phyloP scores from a whole-genome alignment of 1,140 invertebrate genomes.

The Drosophila obscura region DNA sequence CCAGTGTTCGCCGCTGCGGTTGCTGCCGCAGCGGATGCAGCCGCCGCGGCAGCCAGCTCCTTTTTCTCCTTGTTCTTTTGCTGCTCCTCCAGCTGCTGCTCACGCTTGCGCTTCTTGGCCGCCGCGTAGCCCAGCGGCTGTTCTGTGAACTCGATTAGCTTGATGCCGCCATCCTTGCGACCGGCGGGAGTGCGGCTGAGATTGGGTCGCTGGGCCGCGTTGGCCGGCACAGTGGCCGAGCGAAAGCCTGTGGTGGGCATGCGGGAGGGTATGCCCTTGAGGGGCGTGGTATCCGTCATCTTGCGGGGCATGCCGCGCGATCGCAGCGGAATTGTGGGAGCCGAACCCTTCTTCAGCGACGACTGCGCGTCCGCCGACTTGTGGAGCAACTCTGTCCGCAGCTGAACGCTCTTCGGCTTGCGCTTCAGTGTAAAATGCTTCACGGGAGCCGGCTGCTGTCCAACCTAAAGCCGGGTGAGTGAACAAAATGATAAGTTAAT shows the following conservation, averaged over 20 bases:
- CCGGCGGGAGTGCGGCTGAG: slow-evolving; percentile 85
- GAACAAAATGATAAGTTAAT: slow-evolving; percentile 10
- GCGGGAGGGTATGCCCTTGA: slow-evolving; percentile 95
- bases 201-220: slow-evolving; percentile 84
- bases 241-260: slow-evolving; percentile 87
- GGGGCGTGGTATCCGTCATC: slow-evolving; percentile 97
- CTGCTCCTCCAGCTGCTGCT: slow-evolving; percentile 91
- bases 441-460: slow-evolving; percentile 87
- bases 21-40: slow-evolving; percentile 68
- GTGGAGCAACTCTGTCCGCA: slow-evolving; percentile 94
- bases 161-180: slow-evolving; percentile 95
- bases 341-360: slow-evolving; percentile 94
- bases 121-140: slow-evolving; percentile 91
- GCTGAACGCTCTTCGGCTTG: slow-evolving; percentile 96
- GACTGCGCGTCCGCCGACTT: slow-evolving; percentile 95
- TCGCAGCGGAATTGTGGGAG: slow-evolving; percentile 93
- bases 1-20: slow-evolving; percentile 53
- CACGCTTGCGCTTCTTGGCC: slow-evolving; percentile 86
- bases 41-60: slow-evolving; percentile 85
- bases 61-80: slow-evolving; percentile 88
- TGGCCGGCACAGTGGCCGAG: slow-evolving; percentile 84
- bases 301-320: slow-evolving; percentile 97
- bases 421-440: slow-evolving; percentile 98
- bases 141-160: slow-evolving; percentile 96
- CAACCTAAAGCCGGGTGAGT: slow-evolving; percentile 82